Evolutionary conservation across 2,797 vertebrate species (phyloP).

Genomic region (Tenualosa thibaudeaui): DNA sequence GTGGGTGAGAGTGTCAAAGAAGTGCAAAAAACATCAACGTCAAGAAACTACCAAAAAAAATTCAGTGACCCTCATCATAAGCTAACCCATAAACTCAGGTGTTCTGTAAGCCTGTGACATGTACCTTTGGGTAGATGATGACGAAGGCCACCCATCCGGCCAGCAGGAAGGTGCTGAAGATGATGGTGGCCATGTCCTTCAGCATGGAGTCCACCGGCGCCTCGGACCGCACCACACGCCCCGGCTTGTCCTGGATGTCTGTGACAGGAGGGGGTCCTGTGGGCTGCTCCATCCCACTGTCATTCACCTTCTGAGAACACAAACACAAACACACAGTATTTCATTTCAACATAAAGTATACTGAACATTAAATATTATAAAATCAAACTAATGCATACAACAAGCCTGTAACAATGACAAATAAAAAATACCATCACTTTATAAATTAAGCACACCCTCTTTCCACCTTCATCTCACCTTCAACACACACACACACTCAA

Average conservation of each 20-base stretch:
- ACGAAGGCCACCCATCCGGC: slow-evolving; percentile 96
- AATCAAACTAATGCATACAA: no score
- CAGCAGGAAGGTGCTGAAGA: slow-evolving; percentile 93
- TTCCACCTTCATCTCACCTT: no score
- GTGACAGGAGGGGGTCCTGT: slow-evolving; percentile 68
- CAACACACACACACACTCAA: background rate
- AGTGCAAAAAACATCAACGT: no score
- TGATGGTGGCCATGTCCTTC: slow-evolving; percentile 96
- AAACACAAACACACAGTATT: background rate
- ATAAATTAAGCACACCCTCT: no score
- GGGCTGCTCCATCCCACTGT: slow-evolving; percentile 77
- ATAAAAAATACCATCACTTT: no score
- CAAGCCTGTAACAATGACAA: no score
- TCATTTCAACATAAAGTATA: background rate
- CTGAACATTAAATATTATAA: no score
- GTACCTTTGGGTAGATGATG: slow-evolving; percentile 84
- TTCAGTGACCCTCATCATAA: background rate
- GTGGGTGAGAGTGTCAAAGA: background rate
- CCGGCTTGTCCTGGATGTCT: slow-evolving; percentile 77
- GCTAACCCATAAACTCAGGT: background rate
- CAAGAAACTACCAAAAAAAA: background rate
- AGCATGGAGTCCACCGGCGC: slow-evolving; percentile 91
- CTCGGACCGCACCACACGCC: slow-evolving; percentile 70
- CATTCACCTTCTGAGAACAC: slow-evolving; percentile 74
- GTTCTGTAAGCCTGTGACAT: background rate